Percentiles rank a stretch among this genome's conserved stretches.
Conservation (phyloP, 2,113 vertebrate genomes). For the Stictonetta naevosa region DNA sequence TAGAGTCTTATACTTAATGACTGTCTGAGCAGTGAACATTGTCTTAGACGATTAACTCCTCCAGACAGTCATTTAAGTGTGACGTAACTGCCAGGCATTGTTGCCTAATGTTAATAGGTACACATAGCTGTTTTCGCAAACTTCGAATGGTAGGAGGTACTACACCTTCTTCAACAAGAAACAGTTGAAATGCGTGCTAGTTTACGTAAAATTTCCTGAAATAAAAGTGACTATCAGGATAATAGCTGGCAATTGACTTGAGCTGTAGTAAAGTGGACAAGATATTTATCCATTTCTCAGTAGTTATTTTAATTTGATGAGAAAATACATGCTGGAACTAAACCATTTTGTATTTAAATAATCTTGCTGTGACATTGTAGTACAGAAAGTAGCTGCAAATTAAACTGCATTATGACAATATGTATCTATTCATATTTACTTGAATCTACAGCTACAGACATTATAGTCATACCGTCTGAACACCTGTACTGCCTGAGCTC, state of each 20-base stretch:
- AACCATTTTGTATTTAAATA: neutral
- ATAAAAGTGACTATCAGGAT: neutral
- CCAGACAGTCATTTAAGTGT: neutral
- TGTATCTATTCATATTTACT: neutral
- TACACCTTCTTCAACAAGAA: neutral
- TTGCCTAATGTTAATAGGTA: neutral
- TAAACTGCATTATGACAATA: neutral
- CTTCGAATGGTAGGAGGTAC: neutral
- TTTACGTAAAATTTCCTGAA: neutral
- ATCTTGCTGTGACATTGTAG: neutral
- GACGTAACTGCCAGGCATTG: neutral
- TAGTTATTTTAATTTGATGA: neutral
- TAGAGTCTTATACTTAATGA: constrained; percentile 27
- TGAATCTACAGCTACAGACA: neutral
- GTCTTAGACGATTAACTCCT: constrained; percentile 18
- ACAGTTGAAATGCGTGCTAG: neutral
- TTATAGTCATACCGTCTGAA: neutral
- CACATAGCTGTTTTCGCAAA: neutral
- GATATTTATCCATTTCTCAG: neutral
- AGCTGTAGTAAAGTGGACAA: neutral
- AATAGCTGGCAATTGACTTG: neutral
- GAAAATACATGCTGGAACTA: neutral
- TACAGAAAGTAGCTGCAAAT: neutral
- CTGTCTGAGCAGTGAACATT: neutral
- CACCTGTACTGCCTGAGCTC: neutral